Conservation (phyloP, 2,113 vertebrate genomes). For the Piprites chloris region DNA sequence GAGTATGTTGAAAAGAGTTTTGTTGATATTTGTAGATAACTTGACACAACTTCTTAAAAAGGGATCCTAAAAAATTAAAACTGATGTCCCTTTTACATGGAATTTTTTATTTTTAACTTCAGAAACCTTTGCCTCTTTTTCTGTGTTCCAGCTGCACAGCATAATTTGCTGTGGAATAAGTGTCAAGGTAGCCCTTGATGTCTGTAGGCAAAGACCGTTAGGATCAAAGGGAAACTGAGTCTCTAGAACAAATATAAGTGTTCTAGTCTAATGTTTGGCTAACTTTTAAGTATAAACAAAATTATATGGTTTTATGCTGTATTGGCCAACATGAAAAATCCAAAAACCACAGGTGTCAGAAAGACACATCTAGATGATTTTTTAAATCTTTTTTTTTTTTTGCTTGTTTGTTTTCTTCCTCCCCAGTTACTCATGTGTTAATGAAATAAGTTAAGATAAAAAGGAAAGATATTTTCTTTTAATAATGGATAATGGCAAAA, state of each 20-base stretch:
- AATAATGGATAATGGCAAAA: not conserved
- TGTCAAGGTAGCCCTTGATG: not conserved
- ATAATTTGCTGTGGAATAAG: not conserved
- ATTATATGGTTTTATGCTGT: not conserved
- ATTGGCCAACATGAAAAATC: not conserved
- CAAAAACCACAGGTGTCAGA: not conserved
- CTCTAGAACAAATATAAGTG: not conserved
- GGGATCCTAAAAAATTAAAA: not conserved
- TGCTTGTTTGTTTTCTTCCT: not conserved
- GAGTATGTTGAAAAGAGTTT: not conserved
- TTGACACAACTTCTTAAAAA: not conserved
- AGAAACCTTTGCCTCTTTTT: not conserved
- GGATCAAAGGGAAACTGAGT: not conserved
- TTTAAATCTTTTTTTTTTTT: not conserved
- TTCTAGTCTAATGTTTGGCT: not conserved
- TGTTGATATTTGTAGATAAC: not conserved
- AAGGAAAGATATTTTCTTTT: not conserved
- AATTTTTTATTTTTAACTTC: not conserved
- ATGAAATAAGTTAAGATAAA: not conserved
- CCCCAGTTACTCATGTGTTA: not conserved
- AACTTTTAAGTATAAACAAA: not conserved
- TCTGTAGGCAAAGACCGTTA: not conserved
- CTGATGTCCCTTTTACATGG: fast-evolving
- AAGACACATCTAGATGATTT: not conserved
- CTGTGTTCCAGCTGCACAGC: not conserved